A percentile compares a stretch with the other conserved stretches of the same genome.
phyloP scores from a whole-genome alignment of 2,113 vertebrate genomes.

The Pangasianodon gigas region DNA sequence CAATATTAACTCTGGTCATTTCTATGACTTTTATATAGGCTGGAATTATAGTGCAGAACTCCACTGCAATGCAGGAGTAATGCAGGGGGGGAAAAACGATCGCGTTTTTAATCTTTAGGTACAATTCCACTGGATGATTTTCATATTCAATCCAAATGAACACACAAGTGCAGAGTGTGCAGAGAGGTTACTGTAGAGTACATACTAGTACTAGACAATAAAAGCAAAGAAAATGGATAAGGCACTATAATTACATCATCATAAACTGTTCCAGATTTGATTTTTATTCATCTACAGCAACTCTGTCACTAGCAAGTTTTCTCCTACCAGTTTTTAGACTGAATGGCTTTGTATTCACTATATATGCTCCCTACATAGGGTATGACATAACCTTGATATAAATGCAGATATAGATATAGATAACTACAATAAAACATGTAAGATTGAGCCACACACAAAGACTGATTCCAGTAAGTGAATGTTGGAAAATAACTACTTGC shows the following conservation, averaged over 20 bases:
- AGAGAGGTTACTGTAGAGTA: background rate
- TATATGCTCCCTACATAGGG: background rate
- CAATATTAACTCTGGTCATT: background rate
- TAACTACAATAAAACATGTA: background rate
- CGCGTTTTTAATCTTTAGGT: background rate
- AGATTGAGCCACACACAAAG: background rate
- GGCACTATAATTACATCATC: background rate
- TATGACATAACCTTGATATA: background rate
- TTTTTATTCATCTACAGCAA: background rate
- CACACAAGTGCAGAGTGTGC: background rate
- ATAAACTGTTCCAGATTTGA: no score
- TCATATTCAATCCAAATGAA: background rate
- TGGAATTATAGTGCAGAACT: background rate
- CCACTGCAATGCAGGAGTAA: background rate
- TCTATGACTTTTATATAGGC: constrained; percentile 4
- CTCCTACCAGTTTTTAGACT: background rate
- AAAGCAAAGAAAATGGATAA: background rate
- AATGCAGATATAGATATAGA: background rate
- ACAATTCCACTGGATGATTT: background rate
- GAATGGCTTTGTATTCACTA: background rate
- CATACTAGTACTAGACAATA: background rate
- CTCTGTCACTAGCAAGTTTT: background rate
- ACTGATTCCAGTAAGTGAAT: background rate
- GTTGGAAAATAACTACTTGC: background rate
- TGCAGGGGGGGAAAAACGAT: background rate